A percentile compares a stretch with the other conserved stretches of the same genome.
These are phyloP conservation scores for Cerastis rubricosa DNA, from an alignment of 2,888 invertebrate species.

Conservation along the genomic window DNA sequence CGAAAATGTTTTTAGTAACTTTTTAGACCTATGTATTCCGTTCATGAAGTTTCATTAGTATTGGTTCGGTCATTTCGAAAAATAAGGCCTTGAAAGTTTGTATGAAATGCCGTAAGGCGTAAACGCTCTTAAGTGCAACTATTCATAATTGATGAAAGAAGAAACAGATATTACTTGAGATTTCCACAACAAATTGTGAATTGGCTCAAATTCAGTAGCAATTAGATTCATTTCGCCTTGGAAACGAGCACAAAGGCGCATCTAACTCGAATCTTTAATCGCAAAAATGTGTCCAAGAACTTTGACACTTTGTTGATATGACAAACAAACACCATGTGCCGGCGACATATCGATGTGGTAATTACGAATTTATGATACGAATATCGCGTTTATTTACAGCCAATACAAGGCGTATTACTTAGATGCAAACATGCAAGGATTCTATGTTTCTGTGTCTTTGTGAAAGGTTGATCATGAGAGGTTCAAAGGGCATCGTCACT, in stretches of 20 bases:
- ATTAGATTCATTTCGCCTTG: not conserved
- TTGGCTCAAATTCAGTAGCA: not conserved
- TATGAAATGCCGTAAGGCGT: no score
- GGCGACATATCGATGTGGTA: conserved; percentile 35
- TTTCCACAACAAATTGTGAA: not conserved
- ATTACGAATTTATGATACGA: conserved; percentile 53
- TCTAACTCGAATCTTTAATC: not conserved
- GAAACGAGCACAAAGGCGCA: not conserved
- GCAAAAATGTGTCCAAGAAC: conserved; percentile 4
- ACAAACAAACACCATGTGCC: conserved; percentile 33
- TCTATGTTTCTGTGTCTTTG: not conserved
- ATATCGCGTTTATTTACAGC: conserved; percentile 46
- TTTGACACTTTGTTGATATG: conserved; percentile 28
- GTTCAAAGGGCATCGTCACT: no score
- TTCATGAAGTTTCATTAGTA: no score
- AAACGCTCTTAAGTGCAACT: not conserved
- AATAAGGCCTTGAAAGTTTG: no score
- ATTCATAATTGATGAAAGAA: not conserved
- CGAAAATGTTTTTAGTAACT: no score
- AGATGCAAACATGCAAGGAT: conserved; percentile 4
- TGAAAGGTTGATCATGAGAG: no score
- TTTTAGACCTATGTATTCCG: no score
- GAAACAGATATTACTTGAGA: not conserved
- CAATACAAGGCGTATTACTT: conserved; percentile 26
- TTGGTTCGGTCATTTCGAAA: no score